These are phyloP conservation scores for Eilema griseolum DNA, from an alignment of 2,888 invertebrate species.

Conservation along the genomic window DNA sequence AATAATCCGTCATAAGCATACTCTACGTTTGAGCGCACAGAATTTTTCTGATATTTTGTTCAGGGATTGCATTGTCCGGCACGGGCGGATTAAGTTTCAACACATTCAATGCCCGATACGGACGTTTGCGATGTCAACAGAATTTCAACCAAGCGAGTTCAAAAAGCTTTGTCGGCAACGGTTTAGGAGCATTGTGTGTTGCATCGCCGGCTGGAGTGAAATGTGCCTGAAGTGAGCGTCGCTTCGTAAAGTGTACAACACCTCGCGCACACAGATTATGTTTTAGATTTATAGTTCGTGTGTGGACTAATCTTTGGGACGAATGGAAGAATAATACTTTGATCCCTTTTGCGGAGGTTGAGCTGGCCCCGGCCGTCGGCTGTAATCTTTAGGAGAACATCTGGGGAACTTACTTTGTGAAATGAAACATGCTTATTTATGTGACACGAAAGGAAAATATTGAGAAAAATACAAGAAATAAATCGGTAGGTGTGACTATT, in stretches of 20 bases:
- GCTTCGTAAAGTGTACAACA: conserved; percentile 38
- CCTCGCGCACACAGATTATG: conserved; percentile 30
- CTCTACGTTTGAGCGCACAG: conserved; percentile 28
- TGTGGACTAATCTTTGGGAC: conserved; percentile 5
- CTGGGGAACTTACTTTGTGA: background rate
- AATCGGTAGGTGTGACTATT: too few relatives aligned
- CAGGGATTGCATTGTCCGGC: conserved; percentile 45
- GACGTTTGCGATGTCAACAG: conserved; percentile 55
- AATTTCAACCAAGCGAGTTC: conserved; percentile 45
- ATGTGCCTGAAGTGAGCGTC: conserved; percentile 39
- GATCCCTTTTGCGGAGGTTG: background rate
- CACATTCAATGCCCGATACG: conserved; percentile 52
- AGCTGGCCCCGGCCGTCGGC: too few relatives aligned
- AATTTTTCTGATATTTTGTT: conserved; percentile 39
- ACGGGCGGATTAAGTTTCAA: conserved; percentile 54
- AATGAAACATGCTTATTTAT: background rate
- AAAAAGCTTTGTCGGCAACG: conserved; percentile 56
- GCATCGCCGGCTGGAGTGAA: conserved; percentile 42
- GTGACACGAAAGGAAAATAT: background rate
- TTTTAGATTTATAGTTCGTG: conserved; percentile 29
- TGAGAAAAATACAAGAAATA: background rate
- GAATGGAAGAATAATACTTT: background rate
- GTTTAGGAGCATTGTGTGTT: conserved; percentile 57
- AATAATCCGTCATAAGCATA: conserved; percentile 28
- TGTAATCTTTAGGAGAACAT: background rate